Evolutionary conservation across 2,113 vertebrate genomes (phyloP), one percentile per base, ranked within the genome.

Genomic region (Sigmodon hispidus): DNA sequence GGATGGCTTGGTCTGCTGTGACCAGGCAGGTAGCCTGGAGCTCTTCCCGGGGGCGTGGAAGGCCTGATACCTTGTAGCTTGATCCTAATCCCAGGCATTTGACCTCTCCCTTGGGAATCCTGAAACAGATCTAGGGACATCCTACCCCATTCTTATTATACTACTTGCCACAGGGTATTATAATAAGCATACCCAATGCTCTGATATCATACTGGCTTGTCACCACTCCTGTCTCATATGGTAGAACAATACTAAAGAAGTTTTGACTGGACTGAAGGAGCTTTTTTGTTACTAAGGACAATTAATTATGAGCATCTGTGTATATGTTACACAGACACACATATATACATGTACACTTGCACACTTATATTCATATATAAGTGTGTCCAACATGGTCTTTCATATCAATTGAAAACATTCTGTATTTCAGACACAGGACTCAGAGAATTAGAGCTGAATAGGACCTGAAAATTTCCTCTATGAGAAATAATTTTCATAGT

Each of bases 121-220:
- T 34, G 63, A 52, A 57, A n/a, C 50, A 34, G 50, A 57, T 21
- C 13, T 63, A 7, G 7, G 81, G 15, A 16, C 3, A 7, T 7
- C 8, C 52, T 5, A 19, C 24, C 34, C 70, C 0, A 1, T 34
- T 43, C 34, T 29, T 55, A 11, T 19, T 43, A 31, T 1, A 0
- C 9, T 7, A 17, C 22, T 48, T 12, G 13, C 29, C 55, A 26
- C 40, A 43, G 8, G 40, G 31, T 7, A 17, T 13, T 57, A 16
- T 57, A 57, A 57, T 13, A 57, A 57, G 55, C n/a, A 1, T 2
- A 59, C 19, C 31, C 9, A 1, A 11, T 3, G 67, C 34, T 50
- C 26, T 75, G 83, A 22, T 34, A 6, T 50, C 0, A 0, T 0
- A 3, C 6, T 17, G 50, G 21, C 15, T 0, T 0, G 7, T 11